Conservation (phyloP, 2,888 invertebrate genomes). For the Drosophila koepferae region DNA sequence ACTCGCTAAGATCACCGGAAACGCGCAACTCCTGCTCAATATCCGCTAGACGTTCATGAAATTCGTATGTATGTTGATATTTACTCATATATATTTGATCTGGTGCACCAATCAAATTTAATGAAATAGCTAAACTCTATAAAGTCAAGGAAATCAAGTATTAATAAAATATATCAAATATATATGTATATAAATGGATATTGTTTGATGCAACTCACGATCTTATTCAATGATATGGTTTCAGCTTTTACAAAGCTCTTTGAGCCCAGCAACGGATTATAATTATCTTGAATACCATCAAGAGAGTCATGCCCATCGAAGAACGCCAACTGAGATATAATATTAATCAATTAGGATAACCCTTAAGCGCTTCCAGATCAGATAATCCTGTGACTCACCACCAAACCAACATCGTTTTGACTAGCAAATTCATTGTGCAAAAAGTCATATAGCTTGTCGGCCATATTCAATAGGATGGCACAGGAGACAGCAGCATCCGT, state of each 20-base stretch:
- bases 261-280: constrained; percentile 97
- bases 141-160: constrained; percentile 81
- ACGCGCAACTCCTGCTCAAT: constrained; percentile 88
- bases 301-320: constrained; percentile 99
- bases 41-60: constrained; percentile 90
- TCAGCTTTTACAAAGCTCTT: constrained; percentile 92
- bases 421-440: constrained; percentile 59
- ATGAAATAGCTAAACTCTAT: constrained; percentile 91
- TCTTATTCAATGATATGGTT: constrained; percentile 85
- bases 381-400: constrained; percentile 26
- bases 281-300: constrained; percentile 89
- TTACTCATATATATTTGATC: constrained; percentile 94
- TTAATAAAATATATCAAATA: constrained; percentile 86
- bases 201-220: constrained; percentile 86
- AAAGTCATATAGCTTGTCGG: constrained; percentile 87
- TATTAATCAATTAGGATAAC: constrained; percentile 83
- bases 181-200: neutral
- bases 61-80: constrained; percentile 90
- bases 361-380: no score
- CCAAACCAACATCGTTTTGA: constrained; percentile 29
- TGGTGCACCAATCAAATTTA: constrained; percentile 95
- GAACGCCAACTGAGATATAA: constrained; percentile 91
- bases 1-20: constrained; percentile 86
- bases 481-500: constrained; percentile 98
- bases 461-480: constrained; percentile 93